Conservation (phyloP, 2,113 vertebrate genomes). For the Trogon surrucura region DNA sequence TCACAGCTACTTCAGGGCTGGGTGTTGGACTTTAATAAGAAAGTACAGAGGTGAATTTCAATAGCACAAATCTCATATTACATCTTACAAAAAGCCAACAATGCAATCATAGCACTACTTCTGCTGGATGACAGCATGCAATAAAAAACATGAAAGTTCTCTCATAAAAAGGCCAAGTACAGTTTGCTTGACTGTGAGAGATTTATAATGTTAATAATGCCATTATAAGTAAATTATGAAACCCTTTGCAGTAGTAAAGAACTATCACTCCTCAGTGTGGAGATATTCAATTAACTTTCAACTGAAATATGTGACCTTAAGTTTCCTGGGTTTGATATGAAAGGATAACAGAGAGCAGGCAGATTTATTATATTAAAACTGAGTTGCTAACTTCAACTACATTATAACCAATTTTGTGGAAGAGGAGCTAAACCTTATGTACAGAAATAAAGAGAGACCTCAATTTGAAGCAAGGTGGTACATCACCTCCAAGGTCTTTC, state of each 20-base stretch:
- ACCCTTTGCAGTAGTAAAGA: background rate
- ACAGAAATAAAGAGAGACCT: background rate
- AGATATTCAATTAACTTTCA: constrained; percentile 8
- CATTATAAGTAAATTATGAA: background rate
- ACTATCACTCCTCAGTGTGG: background rate
- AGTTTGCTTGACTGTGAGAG: background rate
- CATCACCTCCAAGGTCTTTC: background rate
- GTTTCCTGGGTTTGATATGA: background rate
- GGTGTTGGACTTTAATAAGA: background rate
- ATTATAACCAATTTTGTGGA: background rate
- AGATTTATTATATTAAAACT: background rate
- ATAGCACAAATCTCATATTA: background rate
- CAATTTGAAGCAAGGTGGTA: background rate
- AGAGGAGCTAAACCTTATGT: background rate
- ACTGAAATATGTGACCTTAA: background rate
- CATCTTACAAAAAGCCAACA: background rate
- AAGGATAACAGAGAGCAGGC: background rate
- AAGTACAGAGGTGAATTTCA: background rate
- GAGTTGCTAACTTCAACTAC: background rate
- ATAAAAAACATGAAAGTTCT: background rate
- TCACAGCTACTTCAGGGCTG: background rate
- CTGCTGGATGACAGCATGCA: background rate
- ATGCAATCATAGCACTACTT: background rate
- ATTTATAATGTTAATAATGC: background rate
- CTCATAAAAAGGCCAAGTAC: background rate